Conservation (phyloP, 2,113 vertebrate species). For the Elaphurus davidianus region DNA sequence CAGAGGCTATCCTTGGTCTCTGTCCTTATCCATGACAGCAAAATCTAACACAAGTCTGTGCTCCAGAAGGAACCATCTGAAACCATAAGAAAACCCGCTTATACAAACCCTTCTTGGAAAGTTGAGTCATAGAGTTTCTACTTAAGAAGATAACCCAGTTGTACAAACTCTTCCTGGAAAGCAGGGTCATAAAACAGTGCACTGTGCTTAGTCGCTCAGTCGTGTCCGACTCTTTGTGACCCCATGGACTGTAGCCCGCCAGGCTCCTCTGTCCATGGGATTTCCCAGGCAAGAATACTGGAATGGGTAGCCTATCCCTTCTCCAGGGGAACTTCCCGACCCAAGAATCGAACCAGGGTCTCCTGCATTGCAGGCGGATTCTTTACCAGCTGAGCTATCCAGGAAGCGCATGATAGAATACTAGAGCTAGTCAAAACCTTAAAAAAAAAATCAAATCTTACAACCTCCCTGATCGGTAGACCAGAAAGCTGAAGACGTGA, state of each 20-base stretch:
- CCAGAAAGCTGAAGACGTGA: background rate
- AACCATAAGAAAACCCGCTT: background rate
- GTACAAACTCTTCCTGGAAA: background rate
- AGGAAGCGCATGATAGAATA: background rate
- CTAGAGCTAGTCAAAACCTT: background rate
- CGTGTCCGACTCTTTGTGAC: accelerated
- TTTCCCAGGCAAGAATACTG: background rate
- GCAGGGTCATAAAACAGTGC: background rate
- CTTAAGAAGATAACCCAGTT: background rate
- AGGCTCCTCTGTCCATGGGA: background rate
- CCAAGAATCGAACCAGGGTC: background rate
- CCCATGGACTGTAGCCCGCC: background rate
- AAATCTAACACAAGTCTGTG: background rate
- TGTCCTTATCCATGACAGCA: background rate
- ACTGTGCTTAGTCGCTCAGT: background rate
- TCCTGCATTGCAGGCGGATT: background rate
- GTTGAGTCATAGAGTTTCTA: background rate
- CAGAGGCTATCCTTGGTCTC: background rate
- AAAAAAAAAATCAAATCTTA: background rate
- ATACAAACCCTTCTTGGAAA: background rate
- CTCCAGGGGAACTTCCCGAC: background rate
- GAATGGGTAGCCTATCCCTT: background rate
- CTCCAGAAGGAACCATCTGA: background rate
- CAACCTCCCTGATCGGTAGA: background rate
- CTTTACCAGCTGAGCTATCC: background rate